These are phyloP conservation scores for Carposina sasakii DNA, from an alignment of 1,140 invertebrate genomes.

Conservation along the genomic window DNA sequence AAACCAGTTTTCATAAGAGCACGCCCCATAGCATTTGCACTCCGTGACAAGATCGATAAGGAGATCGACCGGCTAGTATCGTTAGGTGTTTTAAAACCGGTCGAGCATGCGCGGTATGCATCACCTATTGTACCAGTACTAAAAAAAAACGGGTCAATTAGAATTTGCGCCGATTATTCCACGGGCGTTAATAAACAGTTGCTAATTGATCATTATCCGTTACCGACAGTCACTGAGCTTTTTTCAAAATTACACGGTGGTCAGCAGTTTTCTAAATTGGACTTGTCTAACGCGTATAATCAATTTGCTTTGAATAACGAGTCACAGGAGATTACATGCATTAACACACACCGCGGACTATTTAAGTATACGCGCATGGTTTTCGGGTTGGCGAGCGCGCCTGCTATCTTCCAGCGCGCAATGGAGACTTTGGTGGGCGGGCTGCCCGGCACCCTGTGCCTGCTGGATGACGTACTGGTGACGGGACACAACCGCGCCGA, in stretches of 20 bases:
- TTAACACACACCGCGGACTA: constrained; percentile 1
- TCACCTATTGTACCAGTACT: no score
- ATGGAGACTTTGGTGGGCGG: neutral
- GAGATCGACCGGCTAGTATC: neutral
- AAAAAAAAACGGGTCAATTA: neutral
- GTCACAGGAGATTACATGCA: neutral
- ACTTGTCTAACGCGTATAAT: neutral
- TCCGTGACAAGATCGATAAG: neutral
- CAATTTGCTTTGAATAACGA: neutral
- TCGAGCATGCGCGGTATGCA: neutral
- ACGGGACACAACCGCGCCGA: neutral
- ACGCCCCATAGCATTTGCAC: neutral
- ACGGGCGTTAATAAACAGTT: neutral
- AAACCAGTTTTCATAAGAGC: constrained; percentile 1
- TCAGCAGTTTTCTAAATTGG: neutral
- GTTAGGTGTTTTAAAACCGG: neutral
- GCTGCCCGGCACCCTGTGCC: neutral
- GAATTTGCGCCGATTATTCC: neutral
- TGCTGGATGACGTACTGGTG: neutral
- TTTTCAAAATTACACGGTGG: constrained; percentile 1
- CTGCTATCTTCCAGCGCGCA: neutral
- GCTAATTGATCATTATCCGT: neutral
- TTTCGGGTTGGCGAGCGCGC: neutral
- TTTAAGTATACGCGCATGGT: neutral
- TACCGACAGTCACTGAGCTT: neutral